Evolutionary conservation across 2,797 vertebrate species (phyloP), one percentile per base, ranked within the genome.

Genomic region (Neosalanx taihuensis): DNA sequence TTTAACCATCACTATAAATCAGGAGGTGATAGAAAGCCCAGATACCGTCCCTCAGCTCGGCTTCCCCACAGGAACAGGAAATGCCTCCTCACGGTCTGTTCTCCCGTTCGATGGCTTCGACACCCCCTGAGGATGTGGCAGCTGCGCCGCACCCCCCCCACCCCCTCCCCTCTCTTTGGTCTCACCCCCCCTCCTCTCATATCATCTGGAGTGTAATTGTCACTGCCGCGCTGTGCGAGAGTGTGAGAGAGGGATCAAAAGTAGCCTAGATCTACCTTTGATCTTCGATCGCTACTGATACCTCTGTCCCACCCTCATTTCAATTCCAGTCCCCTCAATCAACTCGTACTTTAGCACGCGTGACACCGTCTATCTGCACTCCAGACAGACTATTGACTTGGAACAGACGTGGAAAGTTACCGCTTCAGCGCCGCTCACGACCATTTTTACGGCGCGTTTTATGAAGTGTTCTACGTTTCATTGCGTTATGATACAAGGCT

Each of bases 121-220:
- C 88, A 84, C 75, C 80, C 80, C 78, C 46, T 0, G 65, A 84
- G 81, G 83, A 73, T 80, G 83, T 86, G 86, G 83, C 74, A 77
- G 70, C 79, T 53, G 68, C 62, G 77, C 76, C 26, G 1, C 53
- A 12, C 53, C 3, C 31, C 53, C 9, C 33, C 7, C 56, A 2
- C 26, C 20, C 29, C 59, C 20, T 18, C 59, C 18, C 13, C 3
- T 72, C 71, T 67, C 85, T 85, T 80, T 84, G 79, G 81, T 85
- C 84, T 80, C 12, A 72, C 79, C 85, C 77, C 74, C 85, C 72
- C 53, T 79, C 79, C 74, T 72, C 76, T 79, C 74, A 76, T 74
- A 80, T 87, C 84, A 83, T 90, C 85, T 90, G 89, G 85, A 37
- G 77, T 78, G 86, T 90, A 88, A 91, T 90, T 88, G 83, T 82